Evolutionary conservation across 2,888 invertebrate genomes (phyloP), one percentile per base, ranked within the genome.

Genomic region (Watsonalla binaria): DNA sequence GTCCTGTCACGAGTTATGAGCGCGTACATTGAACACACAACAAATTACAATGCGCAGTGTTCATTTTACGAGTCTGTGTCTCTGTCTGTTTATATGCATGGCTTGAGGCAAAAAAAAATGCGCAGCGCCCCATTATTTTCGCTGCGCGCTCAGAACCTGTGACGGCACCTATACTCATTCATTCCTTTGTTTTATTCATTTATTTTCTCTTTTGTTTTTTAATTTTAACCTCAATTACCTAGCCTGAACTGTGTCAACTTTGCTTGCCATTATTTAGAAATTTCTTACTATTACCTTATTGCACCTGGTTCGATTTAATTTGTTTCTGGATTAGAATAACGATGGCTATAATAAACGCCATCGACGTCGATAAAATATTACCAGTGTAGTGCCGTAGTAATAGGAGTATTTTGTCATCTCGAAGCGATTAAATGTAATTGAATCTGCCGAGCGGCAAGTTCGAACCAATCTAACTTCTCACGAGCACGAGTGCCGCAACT

Each of bases 371-470:
- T 74, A 65, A 70, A 68, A 66, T 64, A 66, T 62, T 63, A 57
- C 42, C 52, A 60, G 59, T 51, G 54, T 58, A 59, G 56, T 63
- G 61, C 60, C 58, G 61, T 56, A 67, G 65, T 68, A 70, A 75
- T 76, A 62, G 56, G 62, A 69, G 75, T 80, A 11, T 42, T 80
- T 83, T 84, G 81, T 83, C 80, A 80, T 83, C 75, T 70, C 66
- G 66, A 64, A 67, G 68, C 77, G 72, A 79, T 82, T 78, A 78
- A 78, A 80, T 72, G 70, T 83, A 84, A 85, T 83, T 82, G 83
- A 84, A 83, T 80, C 72, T 69, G 67, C 68, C 66, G 70, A 74
- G 76, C 68, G 66, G 76, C 75, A 72, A 70, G 72, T 73, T 78
- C 66, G 73, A 72, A 69, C 76, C 72, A 74, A 77, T 77, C 74